Evolutionary conservation across 2,113 vertebrate genomes (phyloP), one percentile per base, ranked within the genome.

Genomic region (Petaurus breviceps): DNA sequence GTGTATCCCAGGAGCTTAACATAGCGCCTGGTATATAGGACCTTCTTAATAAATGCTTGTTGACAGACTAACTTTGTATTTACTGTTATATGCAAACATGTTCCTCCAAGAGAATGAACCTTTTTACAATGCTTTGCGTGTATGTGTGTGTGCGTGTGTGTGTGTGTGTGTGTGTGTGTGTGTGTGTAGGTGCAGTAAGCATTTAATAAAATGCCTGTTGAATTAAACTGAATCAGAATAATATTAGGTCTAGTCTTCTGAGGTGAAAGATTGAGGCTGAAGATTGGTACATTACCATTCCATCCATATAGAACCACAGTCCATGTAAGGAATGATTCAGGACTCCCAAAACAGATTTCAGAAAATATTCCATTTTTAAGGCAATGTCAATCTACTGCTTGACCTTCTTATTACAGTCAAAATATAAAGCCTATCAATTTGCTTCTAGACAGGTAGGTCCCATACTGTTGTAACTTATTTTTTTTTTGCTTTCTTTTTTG

Each of bases 351-450:
- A 55, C 89, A 26, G 51, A 49, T 89, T 94, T 92, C 68, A 12
- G 22, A 95, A 96, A 61, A 94, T n/a, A 47, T 52, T 93, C 54
- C 54, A 92, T 91, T 90, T 90, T 51, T 31, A 61, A 94, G 91
- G 51, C 43, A 93, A 49, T 90, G 93, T 95, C 77, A 26, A 57
- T 25, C 94, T 43, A 23, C 8, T 77, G 9, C 9, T 93, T 43
- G 8, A 31, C 37, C 46, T 23, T 0, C 47, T 23, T 46, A n/a
- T 50, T 23, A 77, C 6, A 89, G 47, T 31, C 57, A 22, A 90
- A 53, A 93, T 26, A 10, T 51, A 50, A 2, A 14, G 1, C 0
- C 26, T 3, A 26, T 50, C 47, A 16, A n/a, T 77, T 68, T 68
- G 61, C 3, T 61, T 61, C 28, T 31, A 31, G 28, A 28, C 28